Base-by-base conservation (phyloP, 2,888 invertebrate species). In the Bedellia somnulentella region DNA sequence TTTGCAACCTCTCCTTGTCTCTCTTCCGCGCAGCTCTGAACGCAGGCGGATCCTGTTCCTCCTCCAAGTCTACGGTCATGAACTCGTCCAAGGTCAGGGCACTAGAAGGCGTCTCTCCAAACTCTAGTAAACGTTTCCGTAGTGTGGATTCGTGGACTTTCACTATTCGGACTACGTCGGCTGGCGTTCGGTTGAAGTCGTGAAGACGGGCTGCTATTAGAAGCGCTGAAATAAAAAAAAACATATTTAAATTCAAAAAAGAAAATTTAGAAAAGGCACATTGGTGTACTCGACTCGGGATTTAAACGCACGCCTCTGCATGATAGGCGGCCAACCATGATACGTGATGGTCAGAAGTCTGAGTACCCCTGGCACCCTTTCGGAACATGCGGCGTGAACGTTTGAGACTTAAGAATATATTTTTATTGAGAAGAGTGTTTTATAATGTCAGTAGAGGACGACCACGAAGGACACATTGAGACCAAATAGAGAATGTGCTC, bases 101-200 rank as follows among this genome's bases (percentile, higher is more conserved):
- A 49, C 96, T 93, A 8, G 96, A 94, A 0, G 98, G 95, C 0
- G 99, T 99, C 44, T 94, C 93, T 1, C 94, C 93, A 59, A 99
- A 99, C 70, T 99, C 99, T 15, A 89, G 81, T 22, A 99, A 76
- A 35, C 91, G 82, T 76, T 95, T 96, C 32, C 93, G 80, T 22
- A 97, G 71, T 1, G 97, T 97, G 0, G 91, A 87, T 61, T 96
- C 93, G 52, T 96, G 94, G 10, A 97, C 93, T 70, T 94, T 94
- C 0, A 96, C 97, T 46, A 97, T 92, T 52, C 90, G 88, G 10
- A 97, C 89, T 28, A 98, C 86, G 53, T 98, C 94, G 24, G 82
- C 71, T 5, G 93, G 84, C 0, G 89, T 88, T 37, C 96, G 81
- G 48, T 83, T 89, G 60, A 93, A 97, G 49, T 93, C 89, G 60